phyloP scores from a whole-genome alignment of 2,888 invertebrate species.

The Acanthosepion esculentum region DNA sequence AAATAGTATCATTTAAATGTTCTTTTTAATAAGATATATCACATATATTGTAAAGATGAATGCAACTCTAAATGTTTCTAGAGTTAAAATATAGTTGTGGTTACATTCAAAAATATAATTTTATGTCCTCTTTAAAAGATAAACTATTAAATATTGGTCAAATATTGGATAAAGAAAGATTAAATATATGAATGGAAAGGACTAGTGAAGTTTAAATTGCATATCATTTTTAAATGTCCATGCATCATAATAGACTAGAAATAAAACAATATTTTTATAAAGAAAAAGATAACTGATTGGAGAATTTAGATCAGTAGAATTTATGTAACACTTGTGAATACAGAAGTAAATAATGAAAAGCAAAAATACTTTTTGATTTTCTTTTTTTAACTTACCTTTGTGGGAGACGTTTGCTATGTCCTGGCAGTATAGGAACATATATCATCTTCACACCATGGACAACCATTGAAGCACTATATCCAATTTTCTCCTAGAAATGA shows the following conservation, averaged over 20 bases:
- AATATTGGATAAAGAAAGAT: no score
- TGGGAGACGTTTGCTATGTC: conserved; percentile 71
- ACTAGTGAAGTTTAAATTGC: no score
- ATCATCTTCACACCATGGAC: conserved; percentile 74
- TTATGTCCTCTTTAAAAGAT: no score
- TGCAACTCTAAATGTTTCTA: no score
- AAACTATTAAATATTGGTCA: no score
- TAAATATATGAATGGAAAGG: neutral
- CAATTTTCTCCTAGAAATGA: conserved; percentile 66
- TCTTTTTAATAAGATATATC: no score
- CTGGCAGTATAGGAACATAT: conserved; percentile 74
- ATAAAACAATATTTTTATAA: no score
- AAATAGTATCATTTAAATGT: no score
- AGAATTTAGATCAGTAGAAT: neutral
- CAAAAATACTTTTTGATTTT: neutral
- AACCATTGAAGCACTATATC: conserved; percentile 68
- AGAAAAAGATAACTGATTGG: no score
- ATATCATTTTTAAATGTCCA: neutral
- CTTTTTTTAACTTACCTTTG: conserved; percentile 65
- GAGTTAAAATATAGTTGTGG: no score
- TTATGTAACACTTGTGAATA: neutral
- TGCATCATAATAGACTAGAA: neutral
- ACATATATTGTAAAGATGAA: no score
- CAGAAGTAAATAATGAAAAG: neutral
- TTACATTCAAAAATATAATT: no score